phyloP scores from a whole-genome alignment of 2,113 vertebrate genomes.

The Notarius quadriscutis region DNA sequence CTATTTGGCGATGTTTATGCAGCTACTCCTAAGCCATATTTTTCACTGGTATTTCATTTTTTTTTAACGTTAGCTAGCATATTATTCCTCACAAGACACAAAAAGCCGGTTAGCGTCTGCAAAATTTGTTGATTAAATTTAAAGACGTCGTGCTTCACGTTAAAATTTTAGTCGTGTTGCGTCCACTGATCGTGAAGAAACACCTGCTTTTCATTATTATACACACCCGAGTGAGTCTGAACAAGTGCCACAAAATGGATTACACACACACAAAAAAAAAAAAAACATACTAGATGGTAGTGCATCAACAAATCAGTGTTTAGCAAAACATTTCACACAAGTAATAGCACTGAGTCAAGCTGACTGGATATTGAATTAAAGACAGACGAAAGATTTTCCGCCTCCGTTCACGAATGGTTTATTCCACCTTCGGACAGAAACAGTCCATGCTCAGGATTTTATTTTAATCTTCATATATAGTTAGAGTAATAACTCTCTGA shows the following conservation, averaged over 20 bases:
- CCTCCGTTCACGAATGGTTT: background rate
- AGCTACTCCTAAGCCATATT: too few species aligned
- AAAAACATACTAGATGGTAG: background rate
- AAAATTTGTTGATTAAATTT: too few species aligned
- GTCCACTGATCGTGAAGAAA: background rate
- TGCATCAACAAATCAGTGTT: background rate
- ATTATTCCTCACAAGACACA: too few species aligned
- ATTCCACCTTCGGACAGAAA: background rate
- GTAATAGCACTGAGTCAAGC: background rate
- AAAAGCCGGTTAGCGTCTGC: too few species aligned
- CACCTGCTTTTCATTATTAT: background rate
- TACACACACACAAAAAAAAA: background rate
- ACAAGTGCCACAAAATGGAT: background rate
- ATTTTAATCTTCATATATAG: too few species aligned
- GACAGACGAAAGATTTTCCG: background rate
- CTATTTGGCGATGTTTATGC: background rate
- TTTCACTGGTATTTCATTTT: too few species aligned
- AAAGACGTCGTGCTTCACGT: too few species aligned
- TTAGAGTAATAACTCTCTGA: too few species aligned
- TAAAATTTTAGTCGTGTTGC: background rate
- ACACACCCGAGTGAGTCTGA: background rate
- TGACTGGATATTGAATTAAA: background rate
- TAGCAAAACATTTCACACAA: background rate
- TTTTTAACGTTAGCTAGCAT: too few species aligned
- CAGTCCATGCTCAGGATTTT: too few species aligned